These are phyloP conservation scores for Chrosomus eos DNA, from an alignment of 2,797 vertebrate species.

Conservation along the genomic window DNA sequence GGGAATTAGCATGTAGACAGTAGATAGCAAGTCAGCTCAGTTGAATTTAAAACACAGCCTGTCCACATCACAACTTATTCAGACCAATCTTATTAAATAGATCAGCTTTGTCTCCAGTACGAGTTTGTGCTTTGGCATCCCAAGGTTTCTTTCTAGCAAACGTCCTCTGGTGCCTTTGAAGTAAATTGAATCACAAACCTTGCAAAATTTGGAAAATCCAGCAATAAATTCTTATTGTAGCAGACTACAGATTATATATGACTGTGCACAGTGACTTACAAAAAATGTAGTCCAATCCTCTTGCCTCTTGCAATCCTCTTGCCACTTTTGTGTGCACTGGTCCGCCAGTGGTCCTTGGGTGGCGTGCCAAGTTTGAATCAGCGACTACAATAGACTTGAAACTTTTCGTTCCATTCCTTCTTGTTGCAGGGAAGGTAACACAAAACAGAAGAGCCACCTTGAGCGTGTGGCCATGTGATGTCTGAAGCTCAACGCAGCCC, in stretches of 20 bases:
- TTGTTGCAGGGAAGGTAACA: conserved; percentile 3
- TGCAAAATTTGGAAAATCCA: background rate
- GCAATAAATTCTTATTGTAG: background rate
- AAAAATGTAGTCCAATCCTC: background rate
- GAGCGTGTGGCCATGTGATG: conserved; percentile 1
- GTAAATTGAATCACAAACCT: background rate
- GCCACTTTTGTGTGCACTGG: background rate
- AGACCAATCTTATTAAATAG: background rate
- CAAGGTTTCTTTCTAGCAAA: background rate
- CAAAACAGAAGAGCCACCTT: background rate
- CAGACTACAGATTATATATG: background rate
- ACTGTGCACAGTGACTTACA: background rate
- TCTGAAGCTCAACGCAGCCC: conserved; percentile 7
- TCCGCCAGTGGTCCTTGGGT: background rate
- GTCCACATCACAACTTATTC: background rate
- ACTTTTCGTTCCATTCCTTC: background rate
- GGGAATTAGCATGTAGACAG: background rate
- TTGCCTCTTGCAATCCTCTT: no score
- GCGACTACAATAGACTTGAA: background rate
- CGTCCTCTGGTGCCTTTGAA: background rate
- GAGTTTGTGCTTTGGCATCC: background rate
- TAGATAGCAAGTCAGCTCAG: background rate
- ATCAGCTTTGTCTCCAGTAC: background rate
- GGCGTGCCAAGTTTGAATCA: background rate
- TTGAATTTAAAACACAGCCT: background rate